Evolutionary conservation across 2,888 invertebrate genomes (phyloP).

Genomic region (Leucoma salicis): DNA sequence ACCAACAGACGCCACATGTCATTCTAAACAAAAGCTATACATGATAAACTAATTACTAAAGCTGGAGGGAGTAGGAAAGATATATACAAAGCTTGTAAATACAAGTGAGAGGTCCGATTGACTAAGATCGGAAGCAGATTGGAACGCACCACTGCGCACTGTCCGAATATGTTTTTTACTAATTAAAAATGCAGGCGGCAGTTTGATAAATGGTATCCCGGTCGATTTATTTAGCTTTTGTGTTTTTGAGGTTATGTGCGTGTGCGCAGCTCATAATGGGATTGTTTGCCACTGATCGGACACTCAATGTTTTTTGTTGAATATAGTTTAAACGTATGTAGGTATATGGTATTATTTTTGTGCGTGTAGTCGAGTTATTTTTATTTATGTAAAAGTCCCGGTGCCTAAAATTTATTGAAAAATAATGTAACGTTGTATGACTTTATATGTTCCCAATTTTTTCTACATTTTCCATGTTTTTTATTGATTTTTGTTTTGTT

Average conservation of each 20-base stretch:
- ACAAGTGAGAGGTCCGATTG: constrained; percentile 39
- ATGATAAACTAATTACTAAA: constrained; percentile 76
- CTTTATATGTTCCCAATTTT: too few relatives aligned
- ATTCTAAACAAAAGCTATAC: constrained; percentile 73
- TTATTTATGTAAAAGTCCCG: too few relatives aligned
- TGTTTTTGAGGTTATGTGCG: constrained; percentile 40
- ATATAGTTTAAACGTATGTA: too few relatives aligned
- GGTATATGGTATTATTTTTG: too few relatives aligned
- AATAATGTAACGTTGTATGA: too few relatives aligned
- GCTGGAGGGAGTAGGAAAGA: constrained; percentile 40
- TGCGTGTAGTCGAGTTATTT: too few relatives aligned
- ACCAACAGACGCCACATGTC: constrained; percentile 73
- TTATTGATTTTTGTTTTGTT: too few relatives aligned
- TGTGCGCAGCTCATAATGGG: constrained; percentile 37
- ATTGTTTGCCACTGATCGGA: constrained; percentile 32
- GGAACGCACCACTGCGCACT: constrained; percentile 71
- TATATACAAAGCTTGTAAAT: constrained; percentile 18
- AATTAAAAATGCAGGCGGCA: constrained; percentile 73
- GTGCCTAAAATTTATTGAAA: too few relatives aligned
- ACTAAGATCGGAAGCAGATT: constrained; percentile 76
- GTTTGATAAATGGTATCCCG: constrained; percentile 66
- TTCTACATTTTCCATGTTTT: too few relatives aligned
- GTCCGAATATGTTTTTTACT: constrained; percentile 73
- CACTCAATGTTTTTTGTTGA: constrained; percentile 27
- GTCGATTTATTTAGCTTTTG: constrained; percentile 65